Evolutionary conservation across 2,113 vertebrate species (phyloP), one percentile per base, ranked within the genome.

Genomic region (Vombatus ursinus): DNA sequence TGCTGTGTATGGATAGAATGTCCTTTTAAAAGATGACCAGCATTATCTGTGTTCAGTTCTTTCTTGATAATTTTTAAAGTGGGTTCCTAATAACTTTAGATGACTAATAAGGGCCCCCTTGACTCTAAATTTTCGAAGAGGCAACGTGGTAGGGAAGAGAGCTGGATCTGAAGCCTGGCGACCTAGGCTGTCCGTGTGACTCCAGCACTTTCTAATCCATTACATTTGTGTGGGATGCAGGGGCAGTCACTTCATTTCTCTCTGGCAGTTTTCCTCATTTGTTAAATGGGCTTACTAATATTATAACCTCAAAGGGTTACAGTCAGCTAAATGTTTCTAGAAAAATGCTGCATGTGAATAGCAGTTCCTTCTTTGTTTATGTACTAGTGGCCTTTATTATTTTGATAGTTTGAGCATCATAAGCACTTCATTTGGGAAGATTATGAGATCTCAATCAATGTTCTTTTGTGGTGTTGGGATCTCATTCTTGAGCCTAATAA

Each of bases 331-430:
- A 24, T 93, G 48, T 93, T 93, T 92, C 51, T 95, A 90, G 68
- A 52, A 96, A 92, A 91, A 94, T 61, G 8, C 50, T 61, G 8
- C 50, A 90, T 37, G 22, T 44, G 51, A 52, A 26, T 92, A 48
- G 61, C 94, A 91, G 4, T 95, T 25, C 91, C 57, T 89, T 92
- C 57, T 52, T 93, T 57, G 92, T 92, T 92, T 96, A 24, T 94
- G 94, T 53, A 22, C 49, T 95, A 23, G 19, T 24, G 48, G 52
- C 61, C 23, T 89, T 89, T 90, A 52, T 19, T 54, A 52, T 93
- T 94, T 93, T 91, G 92, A 54, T 92, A 51, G 48, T 57, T n/a
- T 91, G 90, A 50, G 6, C 54, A 90, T 89, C 93, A 91, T 54
- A 93, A 92, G 49, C 77, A 51, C 77, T 52, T 89, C 8, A 51